Evolutionary conservation across 2,113 vertebrate species (phyloP), one percentile per base, ranked within the genome.

Genomic region (Antigone vipio): DNA sequence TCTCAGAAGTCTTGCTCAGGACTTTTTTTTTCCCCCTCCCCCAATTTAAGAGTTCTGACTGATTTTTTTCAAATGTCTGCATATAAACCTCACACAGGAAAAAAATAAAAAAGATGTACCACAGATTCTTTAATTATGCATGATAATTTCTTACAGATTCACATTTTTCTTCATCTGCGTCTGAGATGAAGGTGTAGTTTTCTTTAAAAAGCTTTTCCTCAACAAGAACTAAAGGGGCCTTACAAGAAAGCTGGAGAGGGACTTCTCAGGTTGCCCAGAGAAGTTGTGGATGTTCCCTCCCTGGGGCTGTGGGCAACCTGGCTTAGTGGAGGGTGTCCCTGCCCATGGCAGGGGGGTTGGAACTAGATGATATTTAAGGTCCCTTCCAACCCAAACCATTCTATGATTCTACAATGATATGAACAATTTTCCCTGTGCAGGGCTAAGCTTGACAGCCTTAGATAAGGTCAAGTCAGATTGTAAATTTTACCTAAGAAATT

Each of bases 11-110:
- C 85, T 73, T 88, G 75, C 30, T 90, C 50, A 29, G 75, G 75
- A 76, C 9, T 56, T 49, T n/a, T 52, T 45, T 53, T 69, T 56
- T 12, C 12, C 24, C 20, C 20, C 15, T 29, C 49, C 47, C 38
- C 34, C 49, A 47, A 35, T 88, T 63, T 86, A 93, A 90, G 68
- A 52, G 23, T 93, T 94, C 75, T 0, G 0, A 92, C 21, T 59
- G 14, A 59, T 79, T 92, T 91, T 92, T 93, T 93, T 79, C 75
- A 93, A 80, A 83, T 86, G 80, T 49, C 75, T 83, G 75, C 76
- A 80, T 62, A 49, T 68, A 91, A 83, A 92, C 59, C 27, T 86
- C 34, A 15, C 18, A 64, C 20, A 60, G 17, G 52, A 53, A 75
- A 92, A 76, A 85, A 77, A 56, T 6, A 45, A 50, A 52, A n/a